Base-by-base conservation (phyloP, 2,888 invertebrate genomes). In the Anagyrus pseudococci region DNA sequence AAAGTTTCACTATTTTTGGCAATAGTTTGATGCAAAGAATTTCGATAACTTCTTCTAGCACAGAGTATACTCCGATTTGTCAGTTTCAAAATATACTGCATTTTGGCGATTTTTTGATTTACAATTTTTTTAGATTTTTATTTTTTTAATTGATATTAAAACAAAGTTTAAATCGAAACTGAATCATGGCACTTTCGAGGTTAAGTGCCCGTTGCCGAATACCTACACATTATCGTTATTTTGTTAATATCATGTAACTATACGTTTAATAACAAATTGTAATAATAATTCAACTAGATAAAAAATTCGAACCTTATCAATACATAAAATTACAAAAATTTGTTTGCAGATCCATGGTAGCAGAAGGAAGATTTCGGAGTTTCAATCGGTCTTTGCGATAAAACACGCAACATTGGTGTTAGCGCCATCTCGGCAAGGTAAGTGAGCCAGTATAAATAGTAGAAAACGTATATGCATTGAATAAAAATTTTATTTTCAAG, bases 11-110 rank as follows among this genome's bases (percentile, higher is more conserved):
- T 68, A 26, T 59, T 63, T 49, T 29, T 33, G 23, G 13, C 49
- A 2, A 26, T 33, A 44, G 48, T 50, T 46, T 58, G 59, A 64
- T 69, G 61, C 53, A 66, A 60, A 48, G 57, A 41, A 3, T 62
- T 67, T 54, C 56, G 52, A 26, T 72, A 55, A 33, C 71, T 58
- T 20, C 65, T 68, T 41, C 65, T 71, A 1, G 69, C 55, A 43
- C 67, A 58, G 33, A 70, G 58, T 46, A 73, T 71, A 13, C 69
- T 68, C 47, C 73, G 69, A 22, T 65, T 70, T 7, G 72, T 60
- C 37, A 62, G 71, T 44, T 69, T 74, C 19, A 67, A 62, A 61
- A 75, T 66, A 62, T 70, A 75, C 65, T 78, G 78, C 78, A 78
- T 78, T 20, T 56, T 72, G 52, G 40, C 40, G 7, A 54, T 46